Conservation (phyloP, 2,888 invertebrate species). For the Morpho deidamia region DNA sequence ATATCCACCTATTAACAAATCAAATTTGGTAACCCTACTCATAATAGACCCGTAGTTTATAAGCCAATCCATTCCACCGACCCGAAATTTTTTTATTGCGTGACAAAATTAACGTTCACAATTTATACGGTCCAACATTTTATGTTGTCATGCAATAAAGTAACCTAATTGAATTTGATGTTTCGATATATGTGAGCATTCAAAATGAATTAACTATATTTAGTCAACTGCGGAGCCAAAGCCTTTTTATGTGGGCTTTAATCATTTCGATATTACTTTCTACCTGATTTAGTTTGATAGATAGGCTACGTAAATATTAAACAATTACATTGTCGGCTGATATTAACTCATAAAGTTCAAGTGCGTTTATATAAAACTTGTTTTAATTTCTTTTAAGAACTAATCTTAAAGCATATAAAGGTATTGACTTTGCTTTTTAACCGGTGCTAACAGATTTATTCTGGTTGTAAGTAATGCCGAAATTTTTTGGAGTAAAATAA, state of each 20-base stretch:
- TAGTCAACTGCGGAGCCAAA: background rate
- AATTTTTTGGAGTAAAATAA: no score
- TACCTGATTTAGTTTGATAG: background rate
- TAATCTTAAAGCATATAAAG: no score
- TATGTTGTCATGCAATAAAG: constrained; percentile 19
- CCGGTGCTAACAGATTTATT: no score
- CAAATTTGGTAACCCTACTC: background rate
- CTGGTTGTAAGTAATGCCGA: no score
- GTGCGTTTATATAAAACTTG: no score
- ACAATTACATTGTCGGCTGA: background rate
- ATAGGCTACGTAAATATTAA: background rate
- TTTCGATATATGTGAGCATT: constrained; percentile 9
- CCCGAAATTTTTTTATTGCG: constrained; percentile 24
- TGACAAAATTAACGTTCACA: constrained; percentile 17
- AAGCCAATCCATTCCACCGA: constrained; percentile 15
- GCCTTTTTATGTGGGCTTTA: background rate
- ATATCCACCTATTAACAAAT: background rate
- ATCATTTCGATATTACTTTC: background rate
- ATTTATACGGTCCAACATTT: constrained; percentile 17
- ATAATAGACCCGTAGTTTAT: constrained; percentile 9
- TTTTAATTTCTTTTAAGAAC: no score
- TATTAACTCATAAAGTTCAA: background rate
- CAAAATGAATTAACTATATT: constrained; percentile 5
- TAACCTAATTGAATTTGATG: constrained; percentile 19
- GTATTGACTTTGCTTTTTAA: no score